Evolutionary conservation across 1,140 invertebrate genomes (phyloP), one percentile per base, ranked within the genome.

Genomic region (Caenorhabditis briggsae): DNA sequence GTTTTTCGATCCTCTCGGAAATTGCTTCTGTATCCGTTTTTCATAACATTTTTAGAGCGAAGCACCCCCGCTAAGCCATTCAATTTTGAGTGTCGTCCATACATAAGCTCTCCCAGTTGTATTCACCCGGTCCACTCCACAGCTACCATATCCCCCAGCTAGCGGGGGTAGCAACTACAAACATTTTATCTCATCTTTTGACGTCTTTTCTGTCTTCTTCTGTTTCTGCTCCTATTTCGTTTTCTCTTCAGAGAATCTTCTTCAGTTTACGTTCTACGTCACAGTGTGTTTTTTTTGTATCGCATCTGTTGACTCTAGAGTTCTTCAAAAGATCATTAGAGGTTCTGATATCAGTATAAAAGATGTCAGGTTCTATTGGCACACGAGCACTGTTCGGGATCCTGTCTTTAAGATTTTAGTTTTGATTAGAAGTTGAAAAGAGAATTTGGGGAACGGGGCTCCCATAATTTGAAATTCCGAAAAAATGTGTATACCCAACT

Each of bases 341-440:
- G 70, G 70, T 78, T 78, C 70, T 78, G 61, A 64, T 64, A 64
- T 64, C 0, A 20, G n/a, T 78, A 78, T 50, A 78, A 50, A 78
- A 78, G 70, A 14, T 43, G 33, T 2, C 16, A 25, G 2, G 33
- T 1, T 61, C 59, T 61, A 23, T 61, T 61, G 59, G 59, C 23
- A 61, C 23, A 61, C 9, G 18, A 20, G 56, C 16, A 58, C 16
- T 8, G 50, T 53, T 50, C n/a, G n/a, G n/a, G n/a, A n/a, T 1
- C 50, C 50, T 8, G 16, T 16, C 16, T 53, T 33, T 2, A 33
- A 33, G 33, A 33, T 33, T 33, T 33, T 33, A 3, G 3, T 33
- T 33, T 33, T 33, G 33, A 2, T 33, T 33, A 3, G 33, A 33
- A 33, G 33, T 3, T 33, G 3, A 33, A 33, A 33, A 1, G 33